A percentile compares a stretch with the other conserved stretches of the same genome.
phyloP scores from a whole-genome alignment of 2,888 invertebrate species.

The Luperina testacea region DNA sequence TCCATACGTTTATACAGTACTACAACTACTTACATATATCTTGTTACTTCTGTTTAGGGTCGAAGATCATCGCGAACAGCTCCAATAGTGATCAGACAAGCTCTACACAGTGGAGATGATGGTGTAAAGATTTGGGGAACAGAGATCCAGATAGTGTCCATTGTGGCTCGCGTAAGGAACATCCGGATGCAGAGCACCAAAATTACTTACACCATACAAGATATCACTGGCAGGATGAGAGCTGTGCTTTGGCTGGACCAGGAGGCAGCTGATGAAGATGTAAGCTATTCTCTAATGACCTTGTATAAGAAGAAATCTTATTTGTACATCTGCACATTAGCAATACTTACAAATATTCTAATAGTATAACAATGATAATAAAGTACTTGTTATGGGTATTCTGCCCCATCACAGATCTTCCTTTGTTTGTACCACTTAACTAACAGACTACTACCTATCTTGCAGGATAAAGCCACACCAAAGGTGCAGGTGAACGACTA shows the following conservation, averaged over 20 bases:
- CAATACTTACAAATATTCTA: constrained; percentile 1
- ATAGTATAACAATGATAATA: not conserved
- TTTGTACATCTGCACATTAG: not conserved
- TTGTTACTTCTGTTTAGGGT: constrained; percentile 72
- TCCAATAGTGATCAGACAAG: constrained; percentile 87
- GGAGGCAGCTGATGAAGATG: constrained; percentile 88
- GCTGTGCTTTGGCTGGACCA: constrained; percentile 88
- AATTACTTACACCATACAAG: constrained; percentile 88
- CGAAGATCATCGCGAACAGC: constrained; percentile 86
- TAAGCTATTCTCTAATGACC: constrained; percentile 59
- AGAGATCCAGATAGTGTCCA: constrained; percentile 85
- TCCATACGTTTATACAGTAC: not conserved
- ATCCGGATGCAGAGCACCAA: constrained; percentile 88
- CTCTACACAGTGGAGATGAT: constrained; percentile 86
- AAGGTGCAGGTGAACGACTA: constrained; percentile 88
- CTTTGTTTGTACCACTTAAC: not conserved
- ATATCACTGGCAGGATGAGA: constrained; percentile 88
- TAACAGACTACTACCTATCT: constrained; percentile 23
- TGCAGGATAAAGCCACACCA: constrained; percentile 85
- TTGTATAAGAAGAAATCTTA: not conserved
- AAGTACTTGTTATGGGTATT: not conserved
- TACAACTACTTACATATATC: not conserved
- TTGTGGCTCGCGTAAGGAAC: constrained; percentile 84
- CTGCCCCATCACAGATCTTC: not conserved
- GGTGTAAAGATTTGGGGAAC: constrained; percentile 89